Base-by-base conservation (phyloP, 2,797 vertebrate genomes). In the Lutra lutra region DNA sequence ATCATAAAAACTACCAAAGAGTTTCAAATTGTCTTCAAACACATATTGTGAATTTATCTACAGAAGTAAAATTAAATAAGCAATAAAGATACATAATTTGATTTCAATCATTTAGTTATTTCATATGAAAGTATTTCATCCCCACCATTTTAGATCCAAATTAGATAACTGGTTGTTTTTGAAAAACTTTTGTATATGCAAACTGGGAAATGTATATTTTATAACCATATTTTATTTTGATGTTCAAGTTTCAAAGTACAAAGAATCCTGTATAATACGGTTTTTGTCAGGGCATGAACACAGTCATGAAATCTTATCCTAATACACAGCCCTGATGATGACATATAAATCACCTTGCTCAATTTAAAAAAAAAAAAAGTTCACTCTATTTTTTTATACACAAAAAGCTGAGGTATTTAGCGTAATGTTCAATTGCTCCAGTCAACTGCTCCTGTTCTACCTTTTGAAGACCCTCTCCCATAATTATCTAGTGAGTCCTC, bases 51-150 rank as follows among this genome's bases (percentile, higher is more conserved):
- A 89, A 85, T 40, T 14, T 79, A 93, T 80, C 15, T 77, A 84
- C 21, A 89, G 27, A 79, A 88, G 15, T 3, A 93, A 92, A 95
- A 88, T 88, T 86, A 73, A 90, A 35, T 32, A 82, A 85, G 6
- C 3, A 86, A 73, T 48, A 20, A 32, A 83, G 38, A 68, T 27
- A 66, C 0, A 0, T 73, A 20, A 8, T 68, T 5, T 56, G 35
- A 79, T 58, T 8, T 40, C 70, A 86, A 66, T 73, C 62, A 85
- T 78, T 40, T 66, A 62, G 4, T 25, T 68, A 43, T 27, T 96
- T 92, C 48, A 96, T 15, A 73, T n/a, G 5, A 83, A 97, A 88
- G 21, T 86, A 20, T 46, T 92, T 54, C 43, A 86, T 94, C 5
- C 29, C 29, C 3, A 58, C 3, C 13, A 88, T 78, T 88, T 83